Percentiles rank a stretch among this genome's conserved stretches.
phyloP scores from a whole-genome alignment of 2,888 invertebrate genomes.

The Dromius quadrimaculatus region DNA sequence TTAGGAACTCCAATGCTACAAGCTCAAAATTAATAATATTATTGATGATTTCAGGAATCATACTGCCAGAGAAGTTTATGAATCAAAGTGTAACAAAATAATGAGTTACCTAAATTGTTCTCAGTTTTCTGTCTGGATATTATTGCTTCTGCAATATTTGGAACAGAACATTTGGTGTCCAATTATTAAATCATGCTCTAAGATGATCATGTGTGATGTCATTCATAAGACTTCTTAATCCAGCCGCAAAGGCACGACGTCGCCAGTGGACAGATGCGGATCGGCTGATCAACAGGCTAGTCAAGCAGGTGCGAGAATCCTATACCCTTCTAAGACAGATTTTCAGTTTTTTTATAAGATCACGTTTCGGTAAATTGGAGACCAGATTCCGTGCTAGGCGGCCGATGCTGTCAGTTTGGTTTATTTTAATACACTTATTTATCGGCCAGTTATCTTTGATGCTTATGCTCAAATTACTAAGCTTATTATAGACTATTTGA shows the following conservation, averaged over 20 bases:
- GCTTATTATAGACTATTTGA: constrained; percentile 41
- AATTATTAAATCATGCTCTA: no score
- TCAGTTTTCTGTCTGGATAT: no score
- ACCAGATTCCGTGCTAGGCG: not conserved
- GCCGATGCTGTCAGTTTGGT: constrained; percentile 8
- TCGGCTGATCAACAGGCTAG: constrained; percentile 5
- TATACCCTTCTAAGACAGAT: constrained; percentile 14
- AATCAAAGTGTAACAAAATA: no score
- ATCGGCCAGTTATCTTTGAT: constrained; percentile 39
- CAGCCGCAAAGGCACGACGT: constrained; percentile 9
- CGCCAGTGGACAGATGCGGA: constrained; percentile 26
- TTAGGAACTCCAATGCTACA: no score
- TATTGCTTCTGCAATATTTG: no score
- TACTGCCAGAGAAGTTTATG: no score
- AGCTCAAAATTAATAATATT: no score
- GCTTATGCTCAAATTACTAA: constrained; percentile 40
- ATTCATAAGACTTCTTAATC: constrained; percentile 2
- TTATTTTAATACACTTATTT: constrained; percentile 38
- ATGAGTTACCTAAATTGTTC: no score
- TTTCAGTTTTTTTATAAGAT: constrained; percentile 40
- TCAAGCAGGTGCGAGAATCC: constrained; percentile 18
- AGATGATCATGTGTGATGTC: no score
- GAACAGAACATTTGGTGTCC: no score
- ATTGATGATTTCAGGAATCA: no score
- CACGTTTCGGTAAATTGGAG: constrained; percentile 28